Percentiles rank a stretch among this genome's conserved stretches.
These are phyloP conservation scores for Staurois parvus DNA, from an alignment of 2,797 vertebrate genomes.

Conservation along the genomic window DNA sequence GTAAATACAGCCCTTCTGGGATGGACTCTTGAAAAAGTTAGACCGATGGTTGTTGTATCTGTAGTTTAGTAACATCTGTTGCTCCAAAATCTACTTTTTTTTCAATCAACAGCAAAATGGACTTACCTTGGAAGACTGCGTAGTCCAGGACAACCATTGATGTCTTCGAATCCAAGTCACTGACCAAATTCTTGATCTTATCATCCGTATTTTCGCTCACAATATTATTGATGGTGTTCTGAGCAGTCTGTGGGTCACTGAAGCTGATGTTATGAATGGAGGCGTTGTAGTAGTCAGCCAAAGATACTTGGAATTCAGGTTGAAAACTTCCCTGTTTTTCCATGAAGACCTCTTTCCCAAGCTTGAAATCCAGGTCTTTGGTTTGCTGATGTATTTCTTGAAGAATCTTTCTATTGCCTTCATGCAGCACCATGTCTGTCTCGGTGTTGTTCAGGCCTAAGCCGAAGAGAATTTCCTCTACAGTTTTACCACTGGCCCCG, in stretches of 20 bases:
- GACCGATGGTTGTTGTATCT: too few species aligned
- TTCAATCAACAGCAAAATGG: background rate
- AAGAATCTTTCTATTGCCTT: background rate
- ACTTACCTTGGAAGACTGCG: constrained; percentile 87
- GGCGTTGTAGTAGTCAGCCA: constrained; percentile 17
- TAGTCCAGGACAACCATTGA: constrained; percentile 82
- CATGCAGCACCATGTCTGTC: constrained; percentile 51
- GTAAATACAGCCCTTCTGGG: too few species aligned
- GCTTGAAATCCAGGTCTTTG: background rate
- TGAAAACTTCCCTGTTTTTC: background rate
- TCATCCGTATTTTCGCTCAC: constrained; percentile 77
- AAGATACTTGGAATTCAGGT: background rate
- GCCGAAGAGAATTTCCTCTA: constrained; percentile 76
- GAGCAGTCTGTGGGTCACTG: constrained; percentile 70
- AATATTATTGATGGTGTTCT: constrained; percentile 79
- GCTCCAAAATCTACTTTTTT: too few species aligned
- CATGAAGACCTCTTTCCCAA: constrained; percentile 11
- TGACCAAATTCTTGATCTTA: constrained; percentile 79
- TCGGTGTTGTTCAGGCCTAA: constrained; percentile 75
- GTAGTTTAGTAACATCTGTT: too few species aligned
- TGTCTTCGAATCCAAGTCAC: constrained; percentile 74
- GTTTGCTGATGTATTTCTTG: background rate
- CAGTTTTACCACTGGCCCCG: constrained; percentile 78
- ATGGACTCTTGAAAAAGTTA: too few species aligned
- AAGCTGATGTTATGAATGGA: constrained; percentile 69